phyloP scores from a whole-genome alignment of 2,888 invertebrate species.

The Magallana nippona region DNA sequence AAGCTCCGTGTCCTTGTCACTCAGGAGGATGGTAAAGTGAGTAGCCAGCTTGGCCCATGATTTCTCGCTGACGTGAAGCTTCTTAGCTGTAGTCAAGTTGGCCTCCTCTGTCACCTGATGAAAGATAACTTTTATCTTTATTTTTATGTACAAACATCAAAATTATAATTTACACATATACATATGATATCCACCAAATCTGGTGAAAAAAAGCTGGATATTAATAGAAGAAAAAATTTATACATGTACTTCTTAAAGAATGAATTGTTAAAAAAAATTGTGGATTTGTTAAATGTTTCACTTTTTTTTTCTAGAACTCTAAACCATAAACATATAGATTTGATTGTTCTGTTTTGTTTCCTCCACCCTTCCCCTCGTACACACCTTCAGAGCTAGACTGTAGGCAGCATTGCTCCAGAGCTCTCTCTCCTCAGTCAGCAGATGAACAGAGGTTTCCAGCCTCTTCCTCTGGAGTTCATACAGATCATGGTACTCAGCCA shows the following conservation, averaged over 20 bases:
- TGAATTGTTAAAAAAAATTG: too few relatives aligned
- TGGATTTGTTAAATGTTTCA: too few relatives aligned
- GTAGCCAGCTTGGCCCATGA: conserved; percentile 78
- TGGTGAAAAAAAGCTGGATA: too few relatives aligned
- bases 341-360: not conserved
- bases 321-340: too few relatives aligned
- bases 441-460: conserved; percentile 76
- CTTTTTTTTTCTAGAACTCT: too few relatives aligned
- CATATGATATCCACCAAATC: too few relatives aligned
- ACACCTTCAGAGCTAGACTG: conserved; percentile 78
- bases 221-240: too few relatives aligned
- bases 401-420: conserved; percentile 79
- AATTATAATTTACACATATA: too few relatives aligned
- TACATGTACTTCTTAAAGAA: too few relatives aligned
- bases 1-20: conserved; percentile 77
- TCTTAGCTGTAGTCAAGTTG: conserved; percentile 76
- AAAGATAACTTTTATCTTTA: too few relatives aligned
- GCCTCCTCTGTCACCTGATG: conserved; percentile 78
- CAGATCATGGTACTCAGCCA: conserved; percentile 79
- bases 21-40: conserved; percentile 79
- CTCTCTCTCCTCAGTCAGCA: conserved; percentile 77
- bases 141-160: too few relatives aligned
- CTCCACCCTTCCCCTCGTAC: not conserved
- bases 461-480: conserved; percentile 79
- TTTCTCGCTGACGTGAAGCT: conserved; percentile 78